Conservation (phyloP, 1,140 invertebrate genomes). For the Tetraneura akinire region DNA sequence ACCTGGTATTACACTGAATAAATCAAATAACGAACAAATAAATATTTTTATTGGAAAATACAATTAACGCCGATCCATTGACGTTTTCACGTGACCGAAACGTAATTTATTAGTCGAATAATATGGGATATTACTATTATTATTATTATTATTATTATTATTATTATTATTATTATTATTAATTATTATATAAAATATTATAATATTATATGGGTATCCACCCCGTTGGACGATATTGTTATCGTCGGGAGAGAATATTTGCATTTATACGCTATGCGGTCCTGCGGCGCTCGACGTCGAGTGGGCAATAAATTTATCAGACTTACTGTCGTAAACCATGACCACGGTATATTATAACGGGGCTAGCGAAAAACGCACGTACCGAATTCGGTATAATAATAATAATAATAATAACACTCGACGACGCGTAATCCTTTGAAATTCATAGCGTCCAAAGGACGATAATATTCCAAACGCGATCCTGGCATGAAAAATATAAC, state of each 20-base stretch:
- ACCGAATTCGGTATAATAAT: background rate
- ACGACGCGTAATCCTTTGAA: constrained; percentile 11
- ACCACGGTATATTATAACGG: background rate
- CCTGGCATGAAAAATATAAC: background rate
- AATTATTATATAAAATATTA: background rate
- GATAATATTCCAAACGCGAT: background rate
- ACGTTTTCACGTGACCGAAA: too few relatives aligned
- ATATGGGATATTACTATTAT: too few relatives aligned
- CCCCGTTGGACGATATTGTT: background rate
- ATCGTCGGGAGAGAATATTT: background rate
- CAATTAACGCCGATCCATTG: too few relatives aligned
- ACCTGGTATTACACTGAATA: too few relatives aligned
- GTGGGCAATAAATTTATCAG: constrained; percentile 7
- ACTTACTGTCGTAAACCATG: constrained; percentile 5
- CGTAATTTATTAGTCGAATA: too few relatives aligned
- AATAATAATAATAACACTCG: background rate
- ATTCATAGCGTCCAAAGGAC: background rate
- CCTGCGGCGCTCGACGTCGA: background rate
- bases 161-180: too few relatives aligned
- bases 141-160: too few relatives aligned
- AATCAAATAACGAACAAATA: too few relatives aligned
- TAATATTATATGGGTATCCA: background rate
- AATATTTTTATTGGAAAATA: too few relatives aligned
- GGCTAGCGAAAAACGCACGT: background rate
- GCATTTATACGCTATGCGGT: background rate